Percentiles rank a stretch among this genome's conserved stretches.
These are phyloP conservation scores for Pygoscelis adeliae DNA, from an alignment of 2,113 vertebrate species.

Conservation along the genomic window DNA sequence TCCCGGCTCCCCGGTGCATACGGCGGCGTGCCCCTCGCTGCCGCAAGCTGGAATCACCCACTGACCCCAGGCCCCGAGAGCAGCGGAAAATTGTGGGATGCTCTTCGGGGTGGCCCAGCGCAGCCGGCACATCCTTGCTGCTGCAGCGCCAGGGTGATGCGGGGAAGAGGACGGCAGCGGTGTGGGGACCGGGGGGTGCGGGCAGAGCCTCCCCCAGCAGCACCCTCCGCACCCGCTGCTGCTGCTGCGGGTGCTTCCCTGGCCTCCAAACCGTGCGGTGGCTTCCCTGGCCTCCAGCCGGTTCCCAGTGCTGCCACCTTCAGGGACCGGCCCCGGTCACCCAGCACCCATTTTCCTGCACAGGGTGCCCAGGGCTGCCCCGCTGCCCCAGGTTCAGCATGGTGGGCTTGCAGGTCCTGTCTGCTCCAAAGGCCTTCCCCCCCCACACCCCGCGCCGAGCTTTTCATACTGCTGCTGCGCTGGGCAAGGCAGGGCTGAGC, in stretches of 20 bases:
- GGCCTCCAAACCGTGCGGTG: no score
- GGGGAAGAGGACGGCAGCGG: background rate
- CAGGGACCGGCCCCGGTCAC: background rate
- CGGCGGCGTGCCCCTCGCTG: rapidly evolving
- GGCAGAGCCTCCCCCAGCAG: background rate
- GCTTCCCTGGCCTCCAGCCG: background rate
- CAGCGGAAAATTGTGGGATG: rapidly evolving
- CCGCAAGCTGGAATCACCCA: rapidly evolving
- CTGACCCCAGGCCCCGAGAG: background rate
- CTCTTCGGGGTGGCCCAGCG: rapidly evolving
- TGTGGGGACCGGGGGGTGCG: background rate
- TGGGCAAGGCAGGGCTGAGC: background rate
- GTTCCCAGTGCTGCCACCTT: background rate
- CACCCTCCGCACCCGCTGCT: rapidly evolving
- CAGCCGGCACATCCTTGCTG: rapidly evolving
- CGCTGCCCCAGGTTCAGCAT: background rate
- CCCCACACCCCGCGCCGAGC: rapidly evolving
- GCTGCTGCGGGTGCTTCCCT: background rate
- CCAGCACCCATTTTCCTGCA: background rate
- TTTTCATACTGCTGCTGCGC: background rate
- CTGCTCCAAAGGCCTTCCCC: background rate
- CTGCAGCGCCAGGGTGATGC: no score
- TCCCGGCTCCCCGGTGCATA: rapidly evolving
- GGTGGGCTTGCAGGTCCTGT: background rate
- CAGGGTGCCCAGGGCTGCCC: background rate